Evolutionary conservation across 2,888 invertebrate species (phyloP).

Genomic region (Epistrophella euchroma): DNA sequence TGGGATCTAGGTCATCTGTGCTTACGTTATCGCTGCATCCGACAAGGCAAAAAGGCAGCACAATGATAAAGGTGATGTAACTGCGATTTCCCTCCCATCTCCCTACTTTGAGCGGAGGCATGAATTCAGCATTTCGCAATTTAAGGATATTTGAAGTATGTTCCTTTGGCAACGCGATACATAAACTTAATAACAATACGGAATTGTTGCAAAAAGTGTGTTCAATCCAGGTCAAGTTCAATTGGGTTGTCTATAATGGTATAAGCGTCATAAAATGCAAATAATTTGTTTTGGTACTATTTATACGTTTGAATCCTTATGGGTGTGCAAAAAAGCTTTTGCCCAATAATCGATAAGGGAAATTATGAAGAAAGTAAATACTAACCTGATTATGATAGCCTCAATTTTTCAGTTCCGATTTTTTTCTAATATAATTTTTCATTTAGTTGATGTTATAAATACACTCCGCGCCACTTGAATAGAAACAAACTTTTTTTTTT

Average conservation of each 20-base stretch:
- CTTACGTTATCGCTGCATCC: slow-evolving; percentile 5
- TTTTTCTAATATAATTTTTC: not conserved
- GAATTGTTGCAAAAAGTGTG: not conserved
- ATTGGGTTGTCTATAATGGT: not conserved
- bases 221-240: not conserved
- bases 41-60: not conserved
- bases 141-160: not conserved
- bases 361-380: not conserved
- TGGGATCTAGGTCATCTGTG: slow-evolving; percentile 5
- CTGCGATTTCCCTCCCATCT: not conserved
- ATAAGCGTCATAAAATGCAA: not conserved
- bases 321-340: not conserved
- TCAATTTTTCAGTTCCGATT: not conserved
- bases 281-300: not conserved
- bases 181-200: not conserved
- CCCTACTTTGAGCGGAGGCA: not conserved
- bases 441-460: not conserved
- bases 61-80: not conserved
- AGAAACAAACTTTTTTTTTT: too few species aligned
- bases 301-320: not conserved
- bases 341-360: not conserved
- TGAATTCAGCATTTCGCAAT: slow-evolving; percentile 1
- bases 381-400: not conserved
- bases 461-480: too few species aligned
- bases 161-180: not conserved